Base-by-base conservation (phyloP, 2,888 invertebrate genomes). In the Mesorhabditis sp. region DNA sequence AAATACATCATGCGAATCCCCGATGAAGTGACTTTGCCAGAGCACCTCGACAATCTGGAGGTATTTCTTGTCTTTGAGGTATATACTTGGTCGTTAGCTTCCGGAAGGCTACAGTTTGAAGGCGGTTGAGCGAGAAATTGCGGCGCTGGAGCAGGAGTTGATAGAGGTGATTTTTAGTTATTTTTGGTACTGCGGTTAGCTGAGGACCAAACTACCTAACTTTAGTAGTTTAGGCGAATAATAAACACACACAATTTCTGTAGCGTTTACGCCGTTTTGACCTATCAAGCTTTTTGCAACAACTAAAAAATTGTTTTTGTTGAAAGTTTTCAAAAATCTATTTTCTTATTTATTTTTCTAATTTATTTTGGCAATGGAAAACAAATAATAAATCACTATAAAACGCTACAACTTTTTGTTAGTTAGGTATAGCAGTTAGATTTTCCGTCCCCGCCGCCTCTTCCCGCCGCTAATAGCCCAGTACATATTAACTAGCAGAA, bases 1-100 rank as follows among this genome's bases (percentile, higher is more conserved):
- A 10, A n/a, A 13, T 50, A 50, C n/a, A n/a, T 50, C 58, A 50
- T 50, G 58, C 58, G 58, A n/a, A 50, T 50, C n/a, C 58, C 58
- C 7, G 58, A 50, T 10, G 10, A 50, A 13, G 58, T 50, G 7
- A 50, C 58, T 50, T 50, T 50, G 58, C 58, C 58, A 50, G 58
- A 50, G n/a, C 58, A 50, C n/a, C 10, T 13, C 7, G 7, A 10
- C 58, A 50, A 50, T n/a, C 58, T 50, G 7, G 58, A 50, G 58
- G 58, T 50, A 50, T 13, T 50, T 10, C 7, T 50, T 50, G 7
- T 50, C n/a, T 50, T 13, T n/a, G n/a, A 50, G 7, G 58, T 50
- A 28, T 28, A 28, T 28, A 28, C 28, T 28, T 28, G 28, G 28
- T 28, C 28, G 28, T 28, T 28, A 50, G 58, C 10, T 50, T 50